Evolutionary conservation across 2,888 invertebrate genomes (phyloP).

Genomic region (Sarcophaga carnaria): DNA sequence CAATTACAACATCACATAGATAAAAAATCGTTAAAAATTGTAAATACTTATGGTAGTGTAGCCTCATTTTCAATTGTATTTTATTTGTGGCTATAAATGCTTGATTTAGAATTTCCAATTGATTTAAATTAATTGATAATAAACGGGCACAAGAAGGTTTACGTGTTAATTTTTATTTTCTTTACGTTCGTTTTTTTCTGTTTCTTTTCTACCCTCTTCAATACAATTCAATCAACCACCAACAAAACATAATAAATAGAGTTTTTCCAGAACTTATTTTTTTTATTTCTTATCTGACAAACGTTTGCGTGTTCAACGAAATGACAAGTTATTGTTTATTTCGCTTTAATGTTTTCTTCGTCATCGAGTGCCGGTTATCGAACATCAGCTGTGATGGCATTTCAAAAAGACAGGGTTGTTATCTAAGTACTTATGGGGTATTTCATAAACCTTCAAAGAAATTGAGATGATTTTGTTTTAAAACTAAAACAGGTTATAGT

Average conservation of each 20-base stretch:
- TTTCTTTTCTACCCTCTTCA: slow-evolving; percentile 14
- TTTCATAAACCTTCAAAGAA: too few relatives aligned
- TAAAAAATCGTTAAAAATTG: slow-evolving; percentile 15
- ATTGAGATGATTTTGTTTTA: too few relatives aligned
- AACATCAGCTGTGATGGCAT: background rate
- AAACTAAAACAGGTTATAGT: too few relatives aligned
- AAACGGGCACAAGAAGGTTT: slow-evolving; percentile 39
- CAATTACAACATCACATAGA: slow-evolving; percentile 12
- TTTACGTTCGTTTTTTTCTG: background rate
- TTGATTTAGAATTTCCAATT: slow-evolving; percentile 28
- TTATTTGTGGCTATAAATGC: background rate
- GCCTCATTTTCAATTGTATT: slow-evolving; percentile 13
- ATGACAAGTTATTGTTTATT: slow-evolving; percentile 30
- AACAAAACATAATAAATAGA: slow-evolving; percentile 16
- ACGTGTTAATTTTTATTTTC: slow-evolving; percentile 57
- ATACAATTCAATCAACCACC: slow-evolving; percentile 34
- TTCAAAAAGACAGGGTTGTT: background rate
- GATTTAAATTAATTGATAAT: slow-evolving; percentile 50
- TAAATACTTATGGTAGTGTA: background rate
- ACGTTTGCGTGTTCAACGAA: background rate
- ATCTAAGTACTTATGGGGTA: too few relatives aligned
- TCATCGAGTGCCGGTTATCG: slow-evolving; percentile 16
- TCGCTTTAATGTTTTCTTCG: slow-evolving; percentile 12
- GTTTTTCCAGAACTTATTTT: slow-evolving; percentile 54
- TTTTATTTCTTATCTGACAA: slow-evolving; percentile 9